Evolutionary conservation across 2,888 invertebrate species (phyloP), one percentile per base, ranked within the genome.

Genomic region (Pasiphila rectangulata): DNA sequence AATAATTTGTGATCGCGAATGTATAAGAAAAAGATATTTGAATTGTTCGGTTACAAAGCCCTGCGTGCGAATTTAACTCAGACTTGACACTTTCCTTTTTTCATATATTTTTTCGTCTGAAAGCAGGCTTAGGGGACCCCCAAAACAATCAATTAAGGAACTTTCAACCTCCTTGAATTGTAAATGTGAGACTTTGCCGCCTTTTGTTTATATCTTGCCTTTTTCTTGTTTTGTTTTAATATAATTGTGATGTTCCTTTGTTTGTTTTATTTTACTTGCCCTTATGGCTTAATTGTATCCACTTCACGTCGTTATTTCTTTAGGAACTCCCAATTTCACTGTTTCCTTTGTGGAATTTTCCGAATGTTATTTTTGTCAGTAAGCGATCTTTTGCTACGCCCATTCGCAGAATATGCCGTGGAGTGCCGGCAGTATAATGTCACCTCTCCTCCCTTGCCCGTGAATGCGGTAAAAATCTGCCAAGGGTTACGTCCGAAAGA

Each of bases 131-230:
- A 75, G 61, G 72, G 69, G 70, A 67, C 63, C 65, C 64, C 71
- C 61, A 67, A 77, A 82, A 84, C 79, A 83, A 83, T 83, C 83
- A 83, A 84, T 84, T 83, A 83, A 67, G 72, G 68, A 80, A 79
- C 73, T 82, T 82, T 69, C 68, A 70, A 72, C 72, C 72, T 75
- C 68, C 74, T 74, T 76, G 79, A 83, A 83, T 81, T 83, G 79
- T 77, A 81, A 82, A 81, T 81, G 79, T 70, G 72, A 61, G 66
- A 62, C 63, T 63, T 64, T 57, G 43, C 56, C 60, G 58, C 46
- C 57, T 49, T 67, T 71, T 71, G 63, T 70, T 64, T 64, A 61
- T 61, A 64, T 61, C 57, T 43, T 35, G 61, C 56, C 64, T 54
- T 40, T 59, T 66, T 32, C 32, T 32, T 65, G 50, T 63, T 59